A percentile compares a stretch with the other conserved stretches of the same genome.
Conservation (phyloP, 2,888 invertebrate species). For the Dicranocentrus wangi region DNA sequence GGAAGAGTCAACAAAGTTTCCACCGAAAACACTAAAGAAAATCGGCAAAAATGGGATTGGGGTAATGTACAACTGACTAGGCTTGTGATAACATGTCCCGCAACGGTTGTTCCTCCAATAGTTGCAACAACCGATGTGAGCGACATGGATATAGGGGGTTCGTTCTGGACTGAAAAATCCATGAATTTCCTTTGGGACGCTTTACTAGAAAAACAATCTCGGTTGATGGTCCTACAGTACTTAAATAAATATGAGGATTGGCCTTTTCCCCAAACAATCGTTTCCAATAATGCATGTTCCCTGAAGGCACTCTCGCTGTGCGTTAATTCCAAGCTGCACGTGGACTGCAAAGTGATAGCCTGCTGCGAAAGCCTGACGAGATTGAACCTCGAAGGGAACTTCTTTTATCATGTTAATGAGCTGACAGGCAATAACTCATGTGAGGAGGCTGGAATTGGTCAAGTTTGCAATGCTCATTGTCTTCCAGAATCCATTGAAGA, state of each 20-base stretch:
- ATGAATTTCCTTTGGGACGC: slow-evolving; percentile 21
- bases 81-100: slow-evolving; percentile 19
- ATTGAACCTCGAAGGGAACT: no score
- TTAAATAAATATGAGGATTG: slow-evolving; percentile 46
- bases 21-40: slow-evolving; percentile 3
- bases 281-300: neutral
- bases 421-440: no score
- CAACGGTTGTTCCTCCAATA: no score
- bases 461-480: slow-evolving; percentile 1
- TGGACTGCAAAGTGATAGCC: slow-evolving; percentile 30
- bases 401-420: no score
- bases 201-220: slow-evolving; percentile 22
- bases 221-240: slow-evolving; percentile 14
- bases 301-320: slow-evolving; percentile 17
- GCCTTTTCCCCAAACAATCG: slow-evolving; percentile 21
- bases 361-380: slow-evolving; percentile 31
- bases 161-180: neutral
- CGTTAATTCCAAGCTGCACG: slow-evolving; percentile 22
- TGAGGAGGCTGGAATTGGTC: no score
- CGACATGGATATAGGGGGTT: no score
- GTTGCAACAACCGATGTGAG: no score
- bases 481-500: slow-evolving; percentile 31
- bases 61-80: slow-evolving; percentile 42
- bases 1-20: no score
- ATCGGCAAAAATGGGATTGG: slow-evolving; percentile 12